Conservation (phyloP, 2,113 vertebrate genomes). For the Solenodon paradoxus region DNA sequence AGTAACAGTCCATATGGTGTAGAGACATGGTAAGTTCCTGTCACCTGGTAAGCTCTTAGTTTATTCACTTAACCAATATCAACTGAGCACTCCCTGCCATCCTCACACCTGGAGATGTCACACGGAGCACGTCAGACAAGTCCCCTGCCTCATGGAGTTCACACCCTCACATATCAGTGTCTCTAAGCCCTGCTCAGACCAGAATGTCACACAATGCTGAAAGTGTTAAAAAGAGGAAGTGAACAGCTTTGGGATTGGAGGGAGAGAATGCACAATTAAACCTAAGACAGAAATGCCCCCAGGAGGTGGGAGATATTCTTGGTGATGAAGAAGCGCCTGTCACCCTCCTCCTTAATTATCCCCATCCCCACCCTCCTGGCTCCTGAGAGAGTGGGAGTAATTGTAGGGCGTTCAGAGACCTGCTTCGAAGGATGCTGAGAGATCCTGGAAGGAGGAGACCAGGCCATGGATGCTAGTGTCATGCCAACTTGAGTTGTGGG, state of each 20-base stretch:
- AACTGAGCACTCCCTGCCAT: background rate
- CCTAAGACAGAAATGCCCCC: background rate
- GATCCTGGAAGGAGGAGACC: conserved; percentile 20
- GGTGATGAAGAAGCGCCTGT: conserved; percentile 41
- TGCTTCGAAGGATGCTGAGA: conserved; percentile 16
- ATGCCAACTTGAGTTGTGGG: background rate
- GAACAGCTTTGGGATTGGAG: background rate
- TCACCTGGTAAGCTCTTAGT: background rate
- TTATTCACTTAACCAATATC: background rate
- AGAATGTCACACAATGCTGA: background rate
- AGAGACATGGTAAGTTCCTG: background rate
- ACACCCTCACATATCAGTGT: background rate
- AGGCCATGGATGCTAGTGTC: background rate
- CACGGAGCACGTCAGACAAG: background rate
- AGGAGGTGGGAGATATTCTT: conserved; percentile 55
- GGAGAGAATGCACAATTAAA: background rate
- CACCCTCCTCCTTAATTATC: conserved; percentile 65
- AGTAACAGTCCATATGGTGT: background rate
- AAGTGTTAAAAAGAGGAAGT: background rate
- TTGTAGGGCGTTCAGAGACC: conserved; percentile 46
- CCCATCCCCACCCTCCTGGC: background rate
- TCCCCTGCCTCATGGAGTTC: background rate
- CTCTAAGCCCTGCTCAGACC: background rate
- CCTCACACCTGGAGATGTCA: background rate
- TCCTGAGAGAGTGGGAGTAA: conserved; percentile 69